Evolutionary conservation across 1,140 invertebrate genomes (phyloP), one percentile per base, ranked within the genome.

Genomic region (Pogonus chalceus): DNA sequence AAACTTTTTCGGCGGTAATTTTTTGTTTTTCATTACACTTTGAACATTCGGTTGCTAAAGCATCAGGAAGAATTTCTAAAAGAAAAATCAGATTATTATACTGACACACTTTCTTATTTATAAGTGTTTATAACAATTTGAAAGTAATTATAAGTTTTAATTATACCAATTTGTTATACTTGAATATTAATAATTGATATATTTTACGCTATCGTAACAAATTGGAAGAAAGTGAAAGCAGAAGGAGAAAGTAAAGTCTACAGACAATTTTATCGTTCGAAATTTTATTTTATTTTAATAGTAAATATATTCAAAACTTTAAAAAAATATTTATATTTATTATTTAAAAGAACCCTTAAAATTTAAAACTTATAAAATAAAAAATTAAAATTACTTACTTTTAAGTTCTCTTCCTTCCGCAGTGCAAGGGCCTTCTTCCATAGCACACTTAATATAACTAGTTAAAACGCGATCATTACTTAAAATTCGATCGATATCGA

Each of bases 341-440:
- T 31, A 31, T 31, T 31, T 7, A 31, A 4, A 31, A 7, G 26
- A 31, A 31, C 26, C 26, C 26, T 31, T 31, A 31, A 31, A 31
- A 31, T 4, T 31, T 31, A 14, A 31, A 14, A 7, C 4, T 7
- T 7, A 31, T 31, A 31, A 31, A 31, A 51, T n/a, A 49, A 26
- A 49, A 50, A 51, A 51, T 18, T 14, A 7, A 51, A 52, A 26
- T 53, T 51, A 74, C 77, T 78, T 72, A 84, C 82, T 80, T 72
- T 82, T 84, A 22, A 87, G 62, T 69, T 84, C 79, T n/a, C 82
- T 76, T 0, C 81, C 80, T 60, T 85, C 83, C 0, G 79, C 65
- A 1, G 83, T 82, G 57, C 85, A 87, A 0, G 80, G 73, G 18
- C 82, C 84, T 56, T 82, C 77, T 1, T 82, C 79, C 59, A 86